Evolutionary conservation across 1,140 invertebrate species (phyloP).

Genomic region (Lepidurus packardi): DNA sequence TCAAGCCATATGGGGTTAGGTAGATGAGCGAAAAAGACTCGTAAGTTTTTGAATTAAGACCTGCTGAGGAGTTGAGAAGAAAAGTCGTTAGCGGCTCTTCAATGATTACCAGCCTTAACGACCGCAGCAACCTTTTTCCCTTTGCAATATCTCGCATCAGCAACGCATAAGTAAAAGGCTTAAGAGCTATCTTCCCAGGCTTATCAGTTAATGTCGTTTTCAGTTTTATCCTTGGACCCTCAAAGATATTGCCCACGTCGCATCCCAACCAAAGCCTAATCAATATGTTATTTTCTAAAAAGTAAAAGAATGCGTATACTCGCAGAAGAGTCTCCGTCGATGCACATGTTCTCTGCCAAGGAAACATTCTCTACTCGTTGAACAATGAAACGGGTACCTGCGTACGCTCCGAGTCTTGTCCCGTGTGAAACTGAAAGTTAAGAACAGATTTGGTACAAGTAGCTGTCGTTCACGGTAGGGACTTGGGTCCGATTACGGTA

Average conservation of each 20-base stretch:
- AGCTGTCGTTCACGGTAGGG: neutral
- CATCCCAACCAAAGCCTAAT: too few relatives aligned
- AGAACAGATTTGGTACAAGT: neutral
- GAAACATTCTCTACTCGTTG: too few relatives aligned
- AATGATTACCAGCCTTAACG: slow-evolving; percentile 14
- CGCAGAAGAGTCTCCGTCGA: too few relatives aligned
- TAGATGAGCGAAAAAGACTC: neutral
- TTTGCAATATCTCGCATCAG: neutral
- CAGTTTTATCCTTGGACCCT: neutral
- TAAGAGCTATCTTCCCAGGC: neutral
- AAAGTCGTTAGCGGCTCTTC: slow-evolving; percentile 11
- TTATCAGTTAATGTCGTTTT: neutral
- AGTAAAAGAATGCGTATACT: too few relatives aligned
- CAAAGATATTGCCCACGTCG: too few relatives aligned
- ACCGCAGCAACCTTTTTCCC: neutral
- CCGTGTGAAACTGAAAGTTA: neutral
- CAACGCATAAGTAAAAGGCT: neutral
- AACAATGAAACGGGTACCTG: too few relatives aligned
- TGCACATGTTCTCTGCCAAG: too few relatives aligned
- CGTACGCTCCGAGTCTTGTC: neutral
- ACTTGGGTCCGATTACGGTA: neutral
- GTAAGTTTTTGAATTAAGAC: neutral
- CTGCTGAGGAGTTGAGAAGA: neutral
- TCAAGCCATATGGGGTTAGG: slow-evolving; percentile 4
- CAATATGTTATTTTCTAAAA: too few relatives aligned